Evolutionary conservation across 2,113 vertebrate genomes (phyloP), one percentile per base, ranked within the genome.

Genomic region (Megaleporinus macrocephalus): DNA sequence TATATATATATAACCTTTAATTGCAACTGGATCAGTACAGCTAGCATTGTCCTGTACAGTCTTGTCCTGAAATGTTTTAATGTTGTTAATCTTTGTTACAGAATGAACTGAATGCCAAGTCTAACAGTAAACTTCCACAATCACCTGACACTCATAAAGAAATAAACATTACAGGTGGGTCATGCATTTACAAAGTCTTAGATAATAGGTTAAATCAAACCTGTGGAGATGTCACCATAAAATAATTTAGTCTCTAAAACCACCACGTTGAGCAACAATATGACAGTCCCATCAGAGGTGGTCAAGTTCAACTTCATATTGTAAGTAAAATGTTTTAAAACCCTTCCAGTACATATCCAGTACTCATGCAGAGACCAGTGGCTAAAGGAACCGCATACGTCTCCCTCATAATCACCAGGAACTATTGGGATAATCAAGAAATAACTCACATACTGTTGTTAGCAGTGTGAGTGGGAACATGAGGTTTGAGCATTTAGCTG

Each of bases 81-180:
- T 5, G 0, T 22, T 55, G 1, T 22, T 5, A 7, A 3, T 20
- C 53, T 16, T 7, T 22, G 53, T 55, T 22, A 55, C 20, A 55
- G 5, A 20, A 69, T 16, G 0, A 22, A 0, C 9, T 16, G 49
- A 62, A 47, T 63, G n/a, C 0, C 14, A 71, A 62, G 1, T 57
- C 20, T 16, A 26, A 65, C 65, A 51, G 18, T 1, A 29, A 29
- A 6, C 22, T 78, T 9, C 53, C 24, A 59, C 5, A 79, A 82
- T 5, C 30, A 68, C n/a, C 72, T 63, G 26, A 69, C 71, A 73
- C 81, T 84, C 86, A 80, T 90, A 91, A 92, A 91, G 66, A 75
- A 70, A 90, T 90, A 89, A 91, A 91, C 18, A 51, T 59, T 10
- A 68, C 18, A 24, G 76, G 49, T 3, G 66, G 59, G 77, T 22